phyloP scores from a whole-genome alignment of 1,140 invertebrate species.

The Cyphomyrmex costatus region DNA sequence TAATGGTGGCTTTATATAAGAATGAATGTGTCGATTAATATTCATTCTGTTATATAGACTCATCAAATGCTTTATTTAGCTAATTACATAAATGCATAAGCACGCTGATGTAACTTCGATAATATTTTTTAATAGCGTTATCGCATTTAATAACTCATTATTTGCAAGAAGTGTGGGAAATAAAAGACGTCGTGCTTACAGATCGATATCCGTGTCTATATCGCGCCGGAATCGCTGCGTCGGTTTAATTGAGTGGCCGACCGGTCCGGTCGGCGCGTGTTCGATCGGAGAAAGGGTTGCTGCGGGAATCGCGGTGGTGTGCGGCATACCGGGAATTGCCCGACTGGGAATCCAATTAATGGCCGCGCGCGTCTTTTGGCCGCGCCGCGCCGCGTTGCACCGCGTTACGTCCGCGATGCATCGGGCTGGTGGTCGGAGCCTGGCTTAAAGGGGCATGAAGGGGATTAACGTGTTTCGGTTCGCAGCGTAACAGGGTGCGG shows the following conservation, averaged over 20 bases:
- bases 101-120: neutral
- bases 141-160: neutral
- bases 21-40: neutral
- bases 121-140: neutral
- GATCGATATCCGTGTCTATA: constrained; percentile 32
- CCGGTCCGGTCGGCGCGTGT: constrained; percentile 37
- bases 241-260: constrained; percentile 74
- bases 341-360: constrained; percentile 80
- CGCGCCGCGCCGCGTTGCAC: constrained; percentile 6
- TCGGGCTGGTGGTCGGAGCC: constrained; percentile 27
- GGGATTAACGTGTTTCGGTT: constrained; percentile 33
- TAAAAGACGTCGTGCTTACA: neutral
- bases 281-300: constrained; percentile 55
- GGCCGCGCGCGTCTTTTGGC: constrained; percentile 73
- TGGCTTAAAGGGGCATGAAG: neutral
- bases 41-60: neutral
- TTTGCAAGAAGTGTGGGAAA: neutral
- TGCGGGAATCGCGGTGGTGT: constrained; percentile 58
- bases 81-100: neutral
- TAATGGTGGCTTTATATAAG: neutral
- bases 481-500: neutral
- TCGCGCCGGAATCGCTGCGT: constrained; percentile 51
- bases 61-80: neutral
- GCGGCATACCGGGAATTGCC: constrained; percentile 77
- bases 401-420: constrained; percentile 45